Conservation (phyloP, 2,113 vertebrate species). For the Entelurus aequoreus region DNA sequence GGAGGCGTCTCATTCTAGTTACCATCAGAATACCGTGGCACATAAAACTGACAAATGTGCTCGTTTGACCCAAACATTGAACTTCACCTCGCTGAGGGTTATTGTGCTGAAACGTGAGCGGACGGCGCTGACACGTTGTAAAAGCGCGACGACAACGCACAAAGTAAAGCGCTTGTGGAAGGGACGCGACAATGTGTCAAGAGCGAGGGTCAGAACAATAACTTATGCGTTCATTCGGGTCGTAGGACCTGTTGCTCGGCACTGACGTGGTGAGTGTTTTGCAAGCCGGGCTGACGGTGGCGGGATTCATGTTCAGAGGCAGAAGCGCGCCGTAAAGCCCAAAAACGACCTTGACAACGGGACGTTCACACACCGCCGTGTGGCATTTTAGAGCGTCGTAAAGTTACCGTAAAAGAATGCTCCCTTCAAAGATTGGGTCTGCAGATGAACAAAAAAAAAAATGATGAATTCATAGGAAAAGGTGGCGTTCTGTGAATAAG, state of each 20-base stretch:
- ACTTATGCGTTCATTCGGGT: neutral
- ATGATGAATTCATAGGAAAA: neutral
- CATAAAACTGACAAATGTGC: constrained; percentile 8
- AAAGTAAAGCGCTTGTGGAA: neutral
- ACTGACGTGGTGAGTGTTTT: neutral
- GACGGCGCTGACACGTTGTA: neutral
- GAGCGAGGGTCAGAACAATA: neutral
- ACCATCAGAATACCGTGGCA: neutral
- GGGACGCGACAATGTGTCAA: no score
- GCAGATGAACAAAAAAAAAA: neutral
- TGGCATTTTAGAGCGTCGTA: constrained; percentile 15
- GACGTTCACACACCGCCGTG: neutral
- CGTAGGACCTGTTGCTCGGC: neutral
- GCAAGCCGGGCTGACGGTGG: neutral
- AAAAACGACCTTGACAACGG: constrained; percentile 19
- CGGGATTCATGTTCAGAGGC: neutral
- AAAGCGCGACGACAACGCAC: neutral
- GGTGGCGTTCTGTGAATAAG: no score
- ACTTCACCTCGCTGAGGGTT: neutral
- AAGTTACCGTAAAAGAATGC: constrained; percentile 7
- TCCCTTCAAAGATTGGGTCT: neutral
- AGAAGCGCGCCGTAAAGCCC: constrained; percentile 5
- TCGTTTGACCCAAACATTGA: constrained; percentile 1
- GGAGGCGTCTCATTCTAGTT: neutral
- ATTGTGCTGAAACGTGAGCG: neutral